phyloP scores from a whole-genome alignment of 1,140 invertebrate species.

The Drosophila orosa region DNA sequence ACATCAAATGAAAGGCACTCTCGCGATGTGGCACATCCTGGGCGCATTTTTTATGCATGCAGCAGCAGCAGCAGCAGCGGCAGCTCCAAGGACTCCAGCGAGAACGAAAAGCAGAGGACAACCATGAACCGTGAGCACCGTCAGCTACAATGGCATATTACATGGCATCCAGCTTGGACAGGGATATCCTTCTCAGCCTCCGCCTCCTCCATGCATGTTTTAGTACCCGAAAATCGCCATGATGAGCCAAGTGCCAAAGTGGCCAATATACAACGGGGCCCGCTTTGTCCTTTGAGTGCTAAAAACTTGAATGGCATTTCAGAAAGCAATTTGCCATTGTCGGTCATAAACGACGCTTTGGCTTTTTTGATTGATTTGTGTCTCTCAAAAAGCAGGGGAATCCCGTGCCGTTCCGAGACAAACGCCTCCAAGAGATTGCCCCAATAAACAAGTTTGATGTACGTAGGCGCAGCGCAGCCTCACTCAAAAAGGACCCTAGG shows the following conservation, averaged over 20 bases:
- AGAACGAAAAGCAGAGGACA: not conserved
- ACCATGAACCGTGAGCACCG: slow-evolving; percentile 44
- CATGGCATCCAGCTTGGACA: slow-evolving; percentile 55
- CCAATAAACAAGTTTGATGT: slow-evolving; percentile 53
- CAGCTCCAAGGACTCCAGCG: slow-evolving; percentile 39
- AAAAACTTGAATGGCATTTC: slow-evolving; percentile 60
- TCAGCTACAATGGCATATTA: slow-evolving; percentile 68
- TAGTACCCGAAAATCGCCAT: slow-evolving; percentile 61
- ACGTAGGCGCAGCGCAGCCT: slow-evolving; percentile 20
- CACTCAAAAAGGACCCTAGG: slow-evolving; percentile 10
- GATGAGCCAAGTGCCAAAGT: slow-evolving; percentile 71
- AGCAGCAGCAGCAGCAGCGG: slow-evolving; percentile 2
- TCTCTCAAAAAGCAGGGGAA: slow-evolving; percentile 6
- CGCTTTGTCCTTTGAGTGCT: slow-evolving; percentile 22
- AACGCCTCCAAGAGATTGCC: slow-evolving; percentile 34
- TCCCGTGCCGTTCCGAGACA: slow-evolving; percentile 31
- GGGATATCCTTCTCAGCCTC: not conserved
- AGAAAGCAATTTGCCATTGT: slow-evolving; percentile 75
- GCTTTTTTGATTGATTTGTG: slow-evolving; percentile 80
- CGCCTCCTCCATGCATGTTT: slow-evolving; percentile 64
- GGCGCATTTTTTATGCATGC: slow-evolving; percentile 71
- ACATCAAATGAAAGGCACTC: slow-evolving; percentile 57
- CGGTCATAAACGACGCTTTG: slow-evolving; percentile 62
- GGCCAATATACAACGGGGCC: slow-evolving; percentile 26
- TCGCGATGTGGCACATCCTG: slow-evolving; percentile 62